A percentile compares a stretch with the other conserved stretches of the same genome.
Conservation (phyloP, 2,797 vertebrate genomes). For the Odontamblyopus rebecca region DNA sequence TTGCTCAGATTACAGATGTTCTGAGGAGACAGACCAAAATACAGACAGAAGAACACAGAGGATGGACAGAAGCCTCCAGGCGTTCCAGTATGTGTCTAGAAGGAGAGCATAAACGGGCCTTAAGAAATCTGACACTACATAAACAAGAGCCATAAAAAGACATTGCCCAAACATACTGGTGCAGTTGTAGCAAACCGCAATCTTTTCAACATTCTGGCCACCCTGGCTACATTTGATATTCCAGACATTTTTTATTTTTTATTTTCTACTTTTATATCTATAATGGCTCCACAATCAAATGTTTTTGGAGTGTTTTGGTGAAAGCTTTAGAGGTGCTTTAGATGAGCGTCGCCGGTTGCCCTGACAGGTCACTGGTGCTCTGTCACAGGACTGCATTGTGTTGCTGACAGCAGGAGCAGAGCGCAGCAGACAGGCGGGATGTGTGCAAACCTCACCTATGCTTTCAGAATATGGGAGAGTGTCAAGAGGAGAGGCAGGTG, state of each 20-base stretch:
- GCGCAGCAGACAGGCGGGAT: constrained; percentile 23
- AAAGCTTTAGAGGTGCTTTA: constrained; percentile 19
- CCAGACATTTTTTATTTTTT: not conserved
- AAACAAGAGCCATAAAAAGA: not conserved
- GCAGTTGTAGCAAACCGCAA: not conserved
- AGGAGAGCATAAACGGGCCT: too few species aligned
- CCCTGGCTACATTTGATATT: not conserved
- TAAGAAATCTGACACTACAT: not conserved
- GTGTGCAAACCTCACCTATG: constrained; percentile 12
- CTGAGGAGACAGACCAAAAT: too few species aligned
- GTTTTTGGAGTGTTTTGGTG: not conserved
- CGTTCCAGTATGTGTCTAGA: too few species aligned
- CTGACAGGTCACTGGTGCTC: constrained; percentile 41
- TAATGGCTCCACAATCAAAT: not conserved
- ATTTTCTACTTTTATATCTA: not conserved
- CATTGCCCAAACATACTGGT: not conserved
- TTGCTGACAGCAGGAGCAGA: constrained; percentile 29
- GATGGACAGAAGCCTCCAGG: too few species aligned
- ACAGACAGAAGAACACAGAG: too few species aligned
- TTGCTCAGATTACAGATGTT: too few species aligned
- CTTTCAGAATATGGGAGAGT: constrained; percentile 16
- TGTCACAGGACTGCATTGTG: constrained; percentile 27
- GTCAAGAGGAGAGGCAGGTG: constrained; percentile 2
- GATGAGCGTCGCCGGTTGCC: constrained; percentile 25
- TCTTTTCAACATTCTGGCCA: not conserved